Conservation (phyloP, 1,140 invertebrate species). For the Calephelis nemesis region DNA sequence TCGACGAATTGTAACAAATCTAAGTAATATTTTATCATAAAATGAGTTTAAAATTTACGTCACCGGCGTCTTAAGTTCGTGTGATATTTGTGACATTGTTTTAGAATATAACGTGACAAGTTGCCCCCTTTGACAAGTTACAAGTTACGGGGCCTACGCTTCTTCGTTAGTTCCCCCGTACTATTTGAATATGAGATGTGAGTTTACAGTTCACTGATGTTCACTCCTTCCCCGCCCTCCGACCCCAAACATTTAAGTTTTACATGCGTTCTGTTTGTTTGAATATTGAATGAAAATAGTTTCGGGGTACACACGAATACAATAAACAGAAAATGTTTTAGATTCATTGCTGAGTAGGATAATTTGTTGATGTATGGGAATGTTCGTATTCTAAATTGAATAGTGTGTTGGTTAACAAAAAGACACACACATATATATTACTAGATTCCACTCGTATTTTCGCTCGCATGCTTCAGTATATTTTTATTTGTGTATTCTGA, state of each 20-base stretch:
- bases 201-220: slow-evolving; percentile 59
- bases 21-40: too few species aligned
- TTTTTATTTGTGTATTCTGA: too few species aligned
- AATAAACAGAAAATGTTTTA: background rate
- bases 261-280: slow-evolving; percentile 48
- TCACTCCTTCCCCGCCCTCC: slow-evolving; percentile 44
- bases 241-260: slow-evolving; percentile 63
- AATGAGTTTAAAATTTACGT: background rate
- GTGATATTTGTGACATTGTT: slow-evolving; percentile 22
- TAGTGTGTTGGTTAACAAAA: too few species aligned
- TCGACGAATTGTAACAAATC: too few species aligned
- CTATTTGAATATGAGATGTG: slow-evolving; percentile 75
- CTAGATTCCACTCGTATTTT: too few species aligned
- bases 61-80: slow-evolving; percentile 20
- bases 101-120: slow-evolving; percentile 13
- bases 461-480: too few species aligned
- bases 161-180: slow-evolving; percentile 67
- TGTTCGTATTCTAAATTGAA: background rate
- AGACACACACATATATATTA: too few species aligned
- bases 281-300: slow-evolving; percentile 48
- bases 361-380: slow-evolving; percentile 1
- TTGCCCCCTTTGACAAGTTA: slow-evolving; percentile 13
- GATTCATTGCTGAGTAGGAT: slow-evolving; percentile 1
- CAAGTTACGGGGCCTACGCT: slow-evolving; percentile 34
- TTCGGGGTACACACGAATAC: slow-evolving; percentile 24